Evolutionary conservation across 2,113 vertebrate species (phyloP), one percentile per base, ranked within the genome.

Genomic region (Indicator indicator): DNA sequence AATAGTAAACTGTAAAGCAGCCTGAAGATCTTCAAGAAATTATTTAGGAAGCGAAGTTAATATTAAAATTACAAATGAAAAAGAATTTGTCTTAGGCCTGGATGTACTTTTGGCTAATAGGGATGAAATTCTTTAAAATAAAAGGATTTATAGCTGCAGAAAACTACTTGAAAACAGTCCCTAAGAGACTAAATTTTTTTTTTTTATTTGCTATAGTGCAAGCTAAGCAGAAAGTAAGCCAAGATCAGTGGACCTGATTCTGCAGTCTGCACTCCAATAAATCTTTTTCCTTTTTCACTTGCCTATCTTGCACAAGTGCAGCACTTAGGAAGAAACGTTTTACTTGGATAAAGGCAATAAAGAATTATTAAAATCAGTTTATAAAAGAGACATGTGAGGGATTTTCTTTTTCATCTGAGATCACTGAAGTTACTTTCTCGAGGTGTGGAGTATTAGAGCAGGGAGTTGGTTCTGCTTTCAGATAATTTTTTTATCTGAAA

Each of bases 151-250:
- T 68, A 82, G n/a, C 44, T 86, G 32, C 46, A 78, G 59, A 9
- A 91, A 93, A 81, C 20, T 40, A 81, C 32, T 63, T 79, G 58
- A 75, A 94, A 81, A 90, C 20, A 56, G 33, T 38, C 17, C 64
- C 62, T 85, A 72, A 40, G 27, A 65, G 9, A 86, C 42, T 6
- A 44, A 16, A 42, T 42, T 42, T 44, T 44, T 55, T 55, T 55
- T 56, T 56, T 56, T 55, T 55, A 30, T 56, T 56, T 83, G 80
- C 75, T 89, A 11, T 36, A 60, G 33, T 70, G 70, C 54, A 94
- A 89, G 19, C 65, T 91, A 94, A 93, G 73, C 63, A 83, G 78
- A 92, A 91, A 83, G 44, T 42, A 83, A 91, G 24, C 30, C 32
- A 86, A 78, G 62, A 83, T 55, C 42, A 72, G 27, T 73, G 52